A percentile compares a stretch with the other conserved stretches of the same genome.
Evolutionary conservation across 1,140 invertebrate genomes (phyloP).

Genomic region (Drosophila sturtevanti): DNA sequence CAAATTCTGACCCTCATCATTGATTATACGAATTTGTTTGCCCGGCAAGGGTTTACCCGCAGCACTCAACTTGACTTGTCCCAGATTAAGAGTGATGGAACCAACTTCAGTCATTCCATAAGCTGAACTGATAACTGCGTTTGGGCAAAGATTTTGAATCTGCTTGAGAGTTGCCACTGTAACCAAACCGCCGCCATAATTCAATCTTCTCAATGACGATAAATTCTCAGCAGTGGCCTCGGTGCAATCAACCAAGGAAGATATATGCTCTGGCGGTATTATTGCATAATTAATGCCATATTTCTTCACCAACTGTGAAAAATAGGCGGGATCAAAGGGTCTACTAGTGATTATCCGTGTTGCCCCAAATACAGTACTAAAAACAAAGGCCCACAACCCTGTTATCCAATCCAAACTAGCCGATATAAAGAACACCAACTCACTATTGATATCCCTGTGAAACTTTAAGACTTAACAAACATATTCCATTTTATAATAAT

Average conservation of each 20-base stretch:
- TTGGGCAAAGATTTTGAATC: constrained; percentile 25
- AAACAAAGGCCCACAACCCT: constrained; percentile 43
- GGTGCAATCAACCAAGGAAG: constrained; percentile 38
- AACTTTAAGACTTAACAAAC: background rate
- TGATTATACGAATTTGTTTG: constrained; percentile 68
- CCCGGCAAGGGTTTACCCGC: constrained; percentile 44
- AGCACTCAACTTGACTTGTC: constrained; percentile 28
- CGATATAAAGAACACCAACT: constrained; percentile 30
- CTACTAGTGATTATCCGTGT: constrained; percentile 59
- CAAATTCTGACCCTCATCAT: constrained; percentile 54
- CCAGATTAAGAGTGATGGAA: constrained; percentile 32
- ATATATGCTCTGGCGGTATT: constrained; percentile 47
- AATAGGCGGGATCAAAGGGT: constrained; percentile 48
- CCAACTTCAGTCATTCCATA: constrained; percentile 55
- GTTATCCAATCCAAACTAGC: constrained; percentile 62
- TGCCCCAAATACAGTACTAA: constrained; percentile 35
- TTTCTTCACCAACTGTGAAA: constrained; percentile 50
- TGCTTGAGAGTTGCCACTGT: constrained; percentile 28
- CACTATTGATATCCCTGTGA: constrained; percentile 34
- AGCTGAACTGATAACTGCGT: constrained; percentile 30
- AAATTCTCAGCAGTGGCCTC: constrained; percentile 33
- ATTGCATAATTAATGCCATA: constrained; percentile 48
- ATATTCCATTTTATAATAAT: background rate
- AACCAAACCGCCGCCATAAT: constrained; percentile 35
- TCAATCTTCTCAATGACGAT: constrained; percentile 26